These are phyloP conservation scores for Aphrocallistes beatrix DNA, from an alignment of 37 sponge, comb jelly and placozoan genomes.

Conservation along the genomic window DNA sequence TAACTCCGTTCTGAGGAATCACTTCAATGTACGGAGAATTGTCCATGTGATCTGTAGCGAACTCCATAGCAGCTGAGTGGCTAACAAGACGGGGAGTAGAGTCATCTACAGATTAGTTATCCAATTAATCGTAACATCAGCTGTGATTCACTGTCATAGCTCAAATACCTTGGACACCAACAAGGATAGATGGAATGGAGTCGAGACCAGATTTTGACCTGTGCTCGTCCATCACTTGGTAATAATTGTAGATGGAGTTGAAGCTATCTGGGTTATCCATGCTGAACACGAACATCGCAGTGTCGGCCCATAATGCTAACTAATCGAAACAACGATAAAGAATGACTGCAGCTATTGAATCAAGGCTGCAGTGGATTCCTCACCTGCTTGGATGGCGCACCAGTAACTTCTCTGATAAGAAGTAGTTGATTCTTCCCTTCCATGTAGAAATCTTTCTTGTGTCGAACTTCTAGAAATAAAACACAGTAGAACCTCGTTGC, in stretches of 20 bases:
- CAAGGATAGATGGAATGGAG: not conserved
- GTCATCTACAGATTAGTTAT: not conserved
- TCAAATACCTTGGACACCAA: not conserved
- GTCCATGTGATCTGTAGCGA: slow-evolving; percentile 4
- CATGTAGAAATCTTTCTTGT: slow-evolving; percentile 55
- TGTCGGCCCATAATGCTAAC: slow-evolving; percentile 69
- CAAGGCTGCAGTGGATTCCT: not conserved
- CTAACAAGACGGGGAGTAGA: not conserved
- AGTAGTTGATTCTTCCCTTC: slow-evolving; percentile 52
- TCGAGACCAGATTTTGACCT: not conserved
- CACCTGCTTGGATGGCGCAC: slow-evolving; percentile 49
- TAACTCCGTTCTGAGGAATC: not conserved
- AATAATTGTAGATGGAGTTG: not conserved
- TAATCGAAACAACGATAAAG: not conserved
- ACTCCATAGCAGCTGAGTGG: not conserved
- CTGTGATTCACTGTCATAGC: not conserved
- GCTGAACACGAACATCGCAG: slow-evolving; percentile 68
- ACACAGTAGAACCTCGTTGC: too few species aligned
- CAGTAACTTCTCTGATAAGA: slow-evolving; percentile 71
- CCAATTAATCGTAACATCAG: not conserved
- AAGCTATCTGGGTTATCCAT: slow-evolving; percentile 14
- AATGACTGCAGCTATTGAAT: not conserved
- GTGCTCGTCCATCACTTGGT: not conserved
- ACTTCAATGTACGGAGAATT: not conserved
- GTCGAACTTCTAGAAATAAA: slow-evolving; percentile 57